phyloP scores from a whole-genome alignment of 2,113 vertebrate species.

The Alethe diademata region DNA sequence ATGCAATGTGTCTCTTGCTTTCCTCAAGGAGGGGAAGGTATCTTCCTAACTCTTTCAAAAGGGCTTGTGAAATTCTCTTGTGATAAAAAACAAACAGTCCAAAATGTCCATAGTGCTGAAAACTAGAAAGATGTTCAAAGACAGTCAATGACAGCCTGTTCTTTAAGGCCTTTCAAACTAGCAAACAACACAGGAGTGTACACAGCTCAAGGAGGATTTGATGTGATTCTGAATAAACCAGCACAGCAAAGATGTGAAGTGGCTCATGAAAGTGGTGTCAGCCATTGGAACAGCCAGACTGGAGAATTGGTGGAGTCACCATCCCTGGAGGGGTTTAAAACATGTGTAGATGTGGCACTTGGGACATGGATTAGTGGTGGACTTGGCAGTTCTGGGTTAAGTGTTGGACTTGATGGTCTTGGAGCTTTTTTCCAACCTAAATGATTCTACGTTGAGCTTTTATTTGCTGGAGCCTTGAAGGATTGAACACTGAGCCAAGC shows the following conservation, averaged over 20 bases:
- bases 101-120: background rate
- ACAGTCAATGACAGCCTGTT: background rate
- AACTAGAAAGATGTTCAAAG: background rate
- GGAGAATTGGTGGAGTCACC: background rate
- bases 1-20: background rate
- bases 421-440: background rate
- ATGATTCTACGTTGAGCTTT: accelerated
- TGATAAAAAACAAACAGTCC: background rate
- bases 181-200: background rate
- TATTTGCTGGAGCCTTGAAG: background rate
- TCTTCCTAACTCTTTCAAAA: background rate
- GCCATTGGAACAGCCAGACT: background rate
- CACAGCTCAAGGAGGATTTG: background rate
- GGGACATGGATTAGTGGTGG: background rate
- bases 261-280: background rate
- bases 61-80: background rate
- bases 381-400: background rate
- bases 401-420: background rate
- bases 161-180: background rate
- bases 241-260: background rate
- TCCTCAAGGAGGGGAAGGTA: background rate
- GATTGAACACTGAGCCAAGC: background rate
- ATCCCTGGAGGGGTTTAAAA: background rate
- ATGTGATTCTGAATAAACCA: background rate
- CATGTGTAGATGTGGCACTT: background rate